A percentile compares a stretch with the other conserved stretches of the same genome.
Evolutionary conservation across 2,797 vertebrate genomes (phyloP).

Genomic region (Eulemur mongoz): DNA sequence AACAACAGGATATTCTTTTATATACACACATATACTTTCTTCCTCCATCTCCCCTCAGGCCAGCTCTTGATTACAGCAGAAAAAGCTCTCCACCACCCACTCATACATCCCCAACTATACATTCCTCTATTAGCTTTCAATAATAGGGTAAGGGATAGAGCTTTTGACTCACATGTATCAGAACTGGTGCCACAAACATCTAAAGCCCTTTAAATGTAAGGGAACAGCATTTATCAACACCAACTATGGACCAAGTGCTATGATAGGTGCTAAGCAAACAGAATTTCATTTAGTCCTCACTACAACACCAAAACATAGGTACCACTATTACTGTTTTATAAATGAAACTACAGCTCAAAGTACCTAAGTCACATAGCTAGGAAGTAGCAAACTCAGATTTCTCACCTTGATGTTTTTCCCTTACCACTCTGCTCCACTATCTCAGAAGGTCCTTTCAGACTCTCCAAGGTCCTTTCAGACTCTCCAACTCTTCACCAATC

Average conservation of each 20-base stretch:
- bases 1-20: background rate
- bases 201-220: background rate
- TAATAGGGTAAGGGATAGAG: background rate
- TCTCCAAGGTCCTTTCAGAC: background rate
- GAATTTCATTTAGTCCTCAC: conserved; percentile 18
- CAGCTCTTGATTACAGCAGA: background rate
- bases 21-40: background rate
- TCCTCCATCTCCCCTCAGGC: background rate
- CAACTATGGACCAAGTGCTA: background rate
- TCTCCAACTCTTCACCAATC: background rate
- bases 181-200: background rate
- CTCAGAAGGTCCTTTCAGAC: background rate
- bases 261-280: background rate
- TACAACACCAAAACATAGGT: background rate
- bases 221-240: background rate
- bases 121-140: conserved; percentile 30
- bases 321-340: background rate
- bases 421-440: background rate
- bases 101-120: background rate
- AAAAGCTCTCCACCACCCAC: background rate
- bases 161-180: background rate
- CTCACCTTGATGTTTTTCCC: background rate
- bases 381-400: background rate
- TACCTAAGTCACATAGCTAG: background rate
- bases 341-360: background rate